Evolutionary conservation across 2,888 invertebrate species (phyloP).

Genomic region (Meteorus cinctellus): DNA sequence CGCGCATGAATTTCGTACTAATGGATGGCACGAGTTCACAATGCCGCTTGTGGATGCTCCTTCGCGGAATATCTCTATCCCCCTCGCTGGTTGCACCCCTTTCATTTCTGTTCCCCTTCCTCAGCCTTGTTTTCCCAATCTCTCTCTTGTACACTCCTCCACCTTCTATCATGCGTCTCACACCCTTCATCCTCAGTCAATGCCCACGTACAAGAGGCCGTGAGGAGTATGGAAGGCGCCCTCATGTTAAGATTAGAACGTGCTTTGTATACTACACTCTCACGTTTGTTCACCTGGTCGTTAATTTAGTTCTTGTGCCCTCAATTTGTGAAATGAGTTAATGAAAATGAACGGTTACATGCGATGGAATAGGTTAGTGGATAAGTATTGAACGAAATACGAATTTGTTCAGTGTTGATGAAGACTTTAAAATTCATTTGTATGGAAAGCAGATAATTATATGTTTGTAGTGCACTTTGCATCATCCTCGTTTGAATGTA

Average conservation of each 20-base stretch:
- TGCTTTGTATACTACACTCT: conserved; percentile 61
- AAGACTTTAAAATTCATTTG: too few relatives aligned
- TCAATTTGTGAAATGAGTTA: not conserved
- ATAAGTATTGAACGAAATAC: not conserved
- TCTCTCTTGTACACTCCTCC: not conserved
- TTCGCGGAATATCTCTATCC: conserved; percentile 41
- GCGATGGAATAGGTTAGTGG: not conserved
- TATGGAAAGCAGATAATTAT: too few relatives aligned
- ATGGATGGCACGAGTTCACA: conserved; percentile 49
- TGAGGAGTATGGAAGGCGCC: conserved; percentile 4
- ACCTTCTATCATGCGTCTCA: not conserved
- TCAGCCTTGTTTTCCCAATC: not conserved
- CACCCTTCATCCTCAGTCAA: not conserved
- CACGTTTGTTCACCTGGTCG: conserved; percentile 65
- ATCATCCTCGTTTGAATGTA: not conserved
- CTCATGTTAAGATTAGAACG: conserved; percentile 56
- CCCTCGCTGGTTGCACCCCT: not conserved
- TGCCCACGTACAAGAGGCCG: not conserved
- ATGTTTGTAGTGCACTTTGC: too few relatives aligned
- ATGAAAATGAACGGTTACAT: not conserved
- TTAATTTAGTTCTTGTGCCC: conserved; percentile 54
- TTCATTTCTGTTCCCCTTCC: not conserved
- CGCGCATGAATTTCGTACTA: conserved; percentile 43
- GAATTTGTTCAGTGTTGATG: not conserved
- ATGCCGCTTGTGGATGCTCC: conserved; percentile 41